These are phyloP conservation scores for Eptesicus fuscus DNA, from an alignment of 2,113 vertebrate genomes.

Conservation along the genomic window DNA sequence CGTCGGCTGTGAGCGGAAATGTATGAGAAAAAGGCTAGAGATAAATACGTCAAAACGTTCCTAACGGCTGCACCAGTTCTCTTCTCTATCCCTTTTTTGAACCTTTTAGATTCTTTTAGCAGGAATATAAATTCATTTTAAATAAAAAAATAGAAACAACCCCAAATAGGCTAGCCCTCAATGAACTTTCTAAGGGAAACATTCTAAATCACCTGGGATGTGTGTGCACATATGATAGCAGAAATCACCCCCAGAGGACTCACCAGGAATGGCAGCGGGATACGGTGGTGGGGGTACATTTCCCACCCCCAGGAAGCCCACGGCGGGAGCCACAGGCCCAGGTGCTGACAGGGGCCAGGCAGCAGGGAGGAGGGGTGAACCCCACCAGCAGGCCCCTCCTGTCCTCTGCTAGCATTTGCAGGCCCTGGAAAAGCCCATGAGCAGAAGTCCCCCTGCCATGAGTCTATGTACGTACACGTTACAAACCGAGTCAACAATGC, in stretches of 20 bases:
- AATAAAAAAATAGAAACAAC: neutral
- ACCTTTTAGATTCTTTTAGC: neutral
- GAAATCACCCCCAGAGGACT: neutral
- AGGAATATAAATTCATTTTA: neutral
- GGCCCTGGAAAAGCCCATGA: neutral
- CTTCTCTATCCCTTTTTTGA: neutral
- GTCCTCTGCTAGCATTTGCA: neutral
- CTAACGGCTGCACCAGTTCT: neutral
- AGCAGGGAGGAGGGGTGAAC: neutral
- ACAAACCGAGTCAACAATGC: neutral
- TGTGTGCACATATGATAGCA: neutral
- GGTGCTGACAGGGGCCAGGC: neutral
- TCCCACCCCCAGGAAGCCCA: neutral
- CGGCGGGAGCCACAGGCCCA: neutral
- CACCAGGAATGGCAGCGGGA: neutral
- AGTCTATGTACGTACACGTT: neutral
- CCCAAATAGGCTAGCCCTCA: neutral
- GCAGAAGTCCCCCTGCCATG: neutral
- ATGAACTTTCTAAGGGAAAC: neutral
- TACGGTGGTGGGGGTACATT: neutral
- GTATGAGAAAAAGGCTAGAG: neutral
- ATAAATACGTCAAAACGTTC: neutral
- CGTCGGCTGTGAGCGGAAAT: conserved; percentile 2
- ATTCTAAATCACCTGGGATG: neutral
- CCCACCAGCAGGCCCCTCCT: neutral